Conservation (phyloP, 2,797 vertebrate species). For the Lacerta bilineata region DNA sequence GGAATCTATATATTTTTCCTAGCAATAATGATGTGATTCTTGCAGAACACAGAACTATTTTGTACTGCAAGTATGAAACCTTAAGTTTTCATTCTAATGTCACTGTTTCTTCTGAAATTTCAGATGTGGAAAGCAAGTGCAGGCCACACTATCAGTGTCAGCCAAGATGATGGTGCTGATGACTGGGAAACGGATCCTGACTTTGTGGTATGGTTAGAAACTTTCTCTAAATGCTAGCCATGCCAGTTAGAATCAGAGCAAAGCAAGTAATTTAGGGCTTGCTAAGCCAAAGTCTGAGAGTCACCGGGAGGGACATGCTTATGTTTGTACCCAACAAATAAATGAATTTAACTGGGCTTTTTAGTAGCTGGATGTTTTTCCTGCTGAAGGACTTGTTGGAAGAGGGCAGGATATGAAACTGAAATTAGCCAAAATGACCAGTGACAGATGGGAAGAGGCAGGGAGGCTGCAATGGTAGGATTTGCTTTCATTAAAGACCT, state of each 20-base stretch:
- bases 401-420: not conserved
- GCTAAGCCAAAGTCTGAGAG: not conserved
- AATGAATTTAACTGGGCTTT: not conserved
- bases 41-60: not conserved
- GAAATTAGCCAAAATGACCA: not conserved
- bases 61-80: not conserved
- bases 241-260: accelerated
- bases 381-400: not conserved
- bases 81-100: accelerated
- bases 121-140: conserved; percentile 96
- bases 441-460: not conserved
- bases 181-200: conserved; percentile 99
- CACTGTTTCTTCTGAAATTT: conserved; percentile 59
- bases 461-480: not conserved
- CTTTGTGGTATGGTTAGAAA: conserved; percentile 87
- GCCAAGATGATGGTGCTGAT: conserved; percentile 84
- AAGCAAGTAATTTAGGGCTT: not conserved
- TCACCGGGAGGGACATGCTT: not conserved
- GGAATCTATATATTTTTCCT: not conserved
- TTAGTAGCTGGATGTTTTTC: not conserved
- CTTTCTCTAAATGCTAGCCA: accelerated
- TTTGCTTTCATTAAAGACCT: not conserved
- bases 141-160: conserved; percentile 84
- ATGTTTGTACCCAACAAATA: not conserved
- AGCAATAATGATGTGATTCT: not conserved